phyloP scores from a whole-genome alignment of 2,113 vertebrate species.

The Lamprotornis superbus region DNA sequence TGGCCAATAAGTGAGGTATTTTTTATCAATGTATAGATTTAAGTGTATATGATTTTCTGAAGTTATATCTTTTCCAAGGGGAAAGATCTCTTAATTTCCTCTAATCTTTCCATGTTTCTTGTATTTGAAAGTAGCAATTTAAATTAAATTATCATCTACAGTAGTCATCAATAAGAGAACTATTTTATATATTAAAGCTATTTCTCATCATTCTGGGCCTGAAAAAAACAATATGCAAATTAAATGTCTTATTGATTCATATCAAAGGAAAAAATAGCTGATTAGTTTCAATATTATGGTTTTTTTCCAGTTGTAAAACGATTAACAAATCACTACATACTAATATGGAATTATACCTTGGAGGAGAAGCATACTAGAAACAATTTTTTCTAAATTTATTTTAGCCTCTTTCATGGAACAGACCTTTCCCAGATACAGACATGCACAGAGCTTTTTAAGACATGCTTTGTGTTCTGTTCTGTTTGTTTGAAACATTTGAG shows the following conservation, averaged over 20 bases:
- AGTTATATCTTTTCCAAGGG: neutral
- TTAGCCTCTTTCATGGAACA: neutral
- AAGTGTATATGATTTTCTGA: neutral
- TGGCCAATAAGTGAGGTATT: neutral
- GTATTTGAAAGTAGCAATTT: neutral
- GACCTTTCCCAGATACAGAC: neutral
- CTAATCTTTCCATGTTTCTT: rapidly evolving
- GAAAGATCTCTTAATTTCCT: neutral
- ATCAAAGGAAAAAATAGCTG: neutral
- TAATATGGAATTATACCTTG: neutral
- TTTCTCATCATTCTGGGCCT: neutral
- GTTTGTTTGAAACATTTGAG: neutral
- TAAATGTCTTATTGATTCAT: rapidly evolving
- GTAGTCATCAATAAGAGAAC: neutral
- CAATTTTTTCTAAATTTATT: neutral
- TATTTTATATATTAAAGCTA: neutral
- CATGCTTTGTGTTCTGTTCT: neutral
- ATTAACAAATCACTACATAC: neutral
- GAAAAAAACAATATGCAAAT: neutral
- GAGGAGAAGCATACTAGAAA: neutral
- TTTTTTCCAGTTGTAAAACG: neutral
- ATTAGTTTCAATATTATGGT: neutral
- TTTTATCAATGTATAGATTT: neutral
- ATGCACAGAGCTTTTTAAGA: neutral
- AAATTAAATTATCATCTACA: neutral